phyloP scores from a whole-genome alignment of 2,797 vertebrate species.

The Urophycis tenuis region DNA sequence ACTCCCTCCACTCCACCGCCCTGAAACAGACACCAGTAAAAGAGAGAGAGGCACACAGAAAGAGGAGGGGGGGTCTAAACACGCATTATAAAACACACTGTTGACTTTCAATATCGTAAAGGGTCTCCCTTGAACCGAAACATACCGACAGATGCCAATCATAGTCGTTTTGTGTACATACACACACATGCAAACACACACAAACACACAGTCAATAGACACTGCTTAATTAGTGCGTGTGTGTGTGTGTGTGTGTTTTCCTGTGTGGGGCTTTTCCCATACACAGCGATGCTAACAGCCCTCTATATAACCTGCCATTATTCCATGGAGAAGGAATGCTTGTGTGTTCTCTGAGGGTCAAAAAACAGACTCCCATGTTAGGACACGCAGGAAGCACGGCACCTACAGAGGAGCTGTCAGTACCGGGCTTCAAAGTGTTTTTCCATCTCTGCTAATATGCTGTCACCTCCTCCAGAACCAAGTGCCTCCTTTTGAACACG shows the following conservation, averaged over 20 bases:
- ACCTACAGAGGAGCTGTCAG: conserved; percentile 36
- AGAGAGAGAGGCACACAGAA: background rate
- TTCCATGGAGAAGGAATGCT: conserved; percentile 39
- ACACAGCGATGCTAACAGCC: conserved; percentile 14
- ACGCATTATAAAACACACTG: background rate
- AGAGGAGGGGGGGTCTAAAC: background rate
- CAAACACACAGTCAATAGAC: background rate
- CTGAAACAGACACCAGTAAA: conserved; percentile 9
- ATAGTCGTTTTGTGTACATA: background rate
- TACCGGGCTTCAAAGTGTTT: conserved; percentile 31
- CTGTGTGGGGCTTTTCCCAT: conserved; percentile 7
- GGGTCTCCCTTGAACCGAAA: background rate
- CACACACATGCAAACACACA: background rate
- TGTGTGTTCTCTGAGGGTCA: conserved; percentile 41
- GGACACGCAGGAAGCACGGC: conserved; percentile 31
- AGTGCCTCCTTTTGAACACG: conserved; percentile 6
- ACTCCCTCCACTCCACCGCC: background rate
- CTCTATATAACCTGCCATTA: conserved; percentile 21
- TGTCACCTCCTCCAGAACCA: conserved; percentile 6
- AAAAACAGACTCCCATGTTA: conserved; percentile 34
- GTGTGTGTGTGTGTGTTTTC: too few relatives aligned
- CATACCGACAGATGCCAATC: background rate
- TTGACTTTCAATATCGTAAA: background rate
- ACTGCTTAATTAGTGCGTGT: background rate
- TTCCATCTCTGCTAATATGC: conserved; percentile 35